phyloP scores from a whole-genome alignment of 1,140 invertebrate species.

The Zophobas atratus region DNA sequence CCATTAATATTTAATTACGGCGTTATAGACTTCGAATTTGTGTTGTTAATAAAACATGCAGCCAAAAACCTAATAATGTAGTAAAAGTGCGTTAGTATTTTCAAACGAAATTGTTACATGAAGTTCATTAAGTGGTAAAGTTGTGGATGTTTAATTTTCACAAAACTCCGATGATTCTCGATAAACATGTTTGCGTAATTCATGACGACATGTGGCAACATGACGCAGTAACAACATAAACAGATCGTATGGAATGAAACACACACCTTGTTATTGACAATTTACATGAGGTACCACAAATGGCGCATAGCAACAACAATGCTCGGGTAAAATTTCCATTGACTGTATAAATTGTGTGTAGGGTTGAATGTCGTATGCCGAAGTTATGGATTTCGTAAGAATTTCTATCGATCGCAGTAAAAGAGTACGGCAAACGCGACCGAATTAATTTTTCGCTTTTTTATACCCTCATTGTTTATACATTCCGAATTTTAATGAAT shows the following conservation, averaged over 20 bases:
- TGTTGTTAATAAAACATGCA: no score
- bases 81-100: no score
- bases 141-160: no score
- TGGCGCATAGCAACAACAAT: conserved; percentile 16
- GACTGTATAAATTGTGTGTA: conserved; percentile 1
- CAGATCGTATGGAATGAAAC: conserved; percentile 2
- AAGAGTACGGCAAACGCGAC: no score
- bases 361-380: background rate
- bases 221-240: background rate
- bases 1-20: no score
- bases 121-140: no score
- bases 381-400: conserved; percentile 8
- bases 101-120: no score
- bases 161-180: no score
- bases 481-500: background rate
- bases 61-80: no score
- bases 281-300: conserved; percentile 11
- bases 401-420: background rate
- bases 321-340: background rate
- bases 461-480: background rate
- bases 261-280: conserved; percentile 18
- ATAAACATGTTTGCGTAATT: no score
- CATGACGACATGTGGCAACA: background rate
- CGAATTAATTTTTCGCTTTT: background rate
- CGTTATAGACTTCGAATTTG: no score